Conservation (phyloP, 2,888 invertebrate genomes). For the Chalcosyrphus nemorum region DNA sequence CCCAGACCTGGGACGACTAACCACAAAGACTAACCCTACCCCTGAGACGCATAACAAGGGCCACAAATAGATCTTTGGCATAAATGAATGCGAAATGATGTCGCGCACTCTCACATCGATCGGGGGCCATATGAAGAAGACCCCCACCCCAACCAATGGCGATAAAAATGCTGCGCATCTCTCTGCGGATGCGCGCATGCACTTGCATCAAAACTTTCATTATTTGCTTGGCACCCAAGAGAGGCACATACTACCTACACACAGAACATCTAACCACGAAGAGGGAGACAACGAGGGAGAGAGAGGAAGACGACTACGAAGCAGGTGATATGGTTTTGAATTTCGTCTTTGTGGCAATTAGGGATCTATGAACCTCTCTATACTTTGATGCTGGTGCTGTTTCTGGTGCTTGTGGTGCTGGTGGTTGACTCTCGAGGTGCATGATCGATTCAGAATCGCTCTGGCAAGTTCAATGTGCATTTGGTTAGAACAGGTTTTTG, state of each 20-base stretch:
- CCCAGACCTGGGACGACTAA: constrained; percentile 20
- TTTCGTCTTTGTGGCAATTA: constrained; percentile 66
- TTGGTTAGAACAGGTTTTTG: constrained; percentile 65
- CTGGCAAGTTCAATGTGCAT: constrained; percentile 71
- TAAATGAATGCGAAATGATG: constrained; percentile 54
- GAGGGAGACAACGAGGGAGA: constrained; percentile 60
- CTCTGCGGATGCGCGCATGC: constrained; percentile 23
- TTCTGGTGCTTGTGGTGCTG: constrained; percentile 12
- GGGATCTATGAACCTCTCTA: constrained; percentile 66
- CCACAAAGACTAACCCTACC: constrained; percentile 47
- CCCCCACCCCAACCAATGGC: constrained; percentile 13
- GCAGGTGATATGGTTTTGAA: constrained; percentile 71
- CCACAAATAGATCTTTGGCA: constrained; percentile 55
- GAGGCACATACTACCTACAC: constrained; percentile 8
- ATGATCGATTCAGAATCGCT: constrained; percentile 72
- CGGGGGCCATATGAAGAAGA: constrained; percentile 28
- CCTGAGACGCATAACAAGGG: constrained; percentile 46
- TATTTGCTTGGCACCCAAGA: constrained; percentile 31
- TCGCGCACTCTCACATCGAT: constrained; percentile 28
- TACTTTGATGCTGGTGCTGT: constrained; percentile 25
- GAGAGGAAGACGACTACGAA: constrained; percentile 37
- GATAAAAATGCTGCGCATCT: constrained; percentile 35
- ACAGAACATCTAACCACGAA: constrained; percentile 16
- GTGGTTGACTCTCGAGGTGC: constrained; percentile 44
- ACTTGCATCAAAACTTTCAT: constrained; percentile 50